A percentile compares a stretch with the other conserved stretches of the same genome.
Conservation (phyloP, 2,888 invertebrate genomes). For the Leucophora obtusa region DNA sequence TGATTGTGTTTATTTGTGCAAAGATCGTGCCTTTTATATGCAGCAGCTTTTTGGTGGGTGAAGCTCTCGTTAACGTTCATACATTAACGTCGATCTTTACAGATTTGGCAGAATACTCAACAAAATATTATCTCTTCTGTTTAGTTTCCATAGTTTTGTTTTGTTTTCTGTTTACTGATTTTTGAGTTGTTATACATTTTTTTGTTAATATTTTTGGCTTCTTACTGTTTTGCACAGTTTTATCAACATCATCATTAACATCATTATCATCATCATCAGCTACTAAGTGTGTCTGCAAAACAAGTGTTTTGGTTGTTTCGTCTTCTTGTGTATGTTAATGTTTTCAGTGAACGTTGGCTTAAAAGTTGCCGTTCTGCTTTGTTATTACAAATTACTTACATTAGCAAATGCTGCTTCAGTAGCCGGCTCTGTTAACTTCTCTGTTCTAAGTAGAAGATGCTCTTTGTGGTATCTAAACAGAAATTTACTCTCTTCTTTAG, state of each 20-base stretch:
- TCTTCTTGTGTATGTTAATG: conserved; percentile 17
- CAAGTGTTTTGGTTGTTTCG: conserved; percentile 47
- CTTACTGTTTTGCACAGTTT: neutral
- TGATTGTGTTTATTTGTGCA: conserved; percentile 59
- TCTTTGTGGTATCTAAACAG: neutral
- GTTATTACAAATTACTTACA: conserved; percentile 25
- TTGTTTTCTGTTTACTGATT: neutral
- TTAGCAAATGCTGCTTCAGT: conserved; percentile 15
- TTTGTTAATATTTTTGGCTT: neutral
- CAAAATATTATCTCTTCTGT: neutral
- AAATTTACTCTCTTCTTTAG: conserved; percentile 13
- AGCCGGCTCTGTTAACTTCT: conserved; percentile 51
- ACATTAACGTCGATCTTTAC: conserved; percentile 56
- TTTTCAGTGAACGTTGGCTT: conserved; percentile 12
- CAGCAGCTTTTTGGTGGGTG: conserved; percentile 64
- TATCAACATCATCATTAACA: conserved; percentile 1
- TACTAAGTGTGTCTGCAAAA: conserved; percentile 48
- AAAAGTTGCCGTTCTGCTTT: conserved; percentile 10
- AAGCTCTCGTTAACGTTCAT: conserved; percentile 49
- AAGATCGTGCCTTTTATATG: conserved; percentile 66
- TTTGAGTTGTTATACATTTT: conserved; percentile 1
- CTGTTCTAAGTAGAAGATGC: conserved; percentile 37
- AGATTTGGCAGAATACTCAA: conserved; percentile 41
- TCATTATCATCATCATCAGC: conserved; percentile 8
- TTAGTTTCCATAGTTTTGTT: neutral